Conservation (phyloP, 2,113 vertebrate genomes). For the Leiothrix lutea region DNA sequence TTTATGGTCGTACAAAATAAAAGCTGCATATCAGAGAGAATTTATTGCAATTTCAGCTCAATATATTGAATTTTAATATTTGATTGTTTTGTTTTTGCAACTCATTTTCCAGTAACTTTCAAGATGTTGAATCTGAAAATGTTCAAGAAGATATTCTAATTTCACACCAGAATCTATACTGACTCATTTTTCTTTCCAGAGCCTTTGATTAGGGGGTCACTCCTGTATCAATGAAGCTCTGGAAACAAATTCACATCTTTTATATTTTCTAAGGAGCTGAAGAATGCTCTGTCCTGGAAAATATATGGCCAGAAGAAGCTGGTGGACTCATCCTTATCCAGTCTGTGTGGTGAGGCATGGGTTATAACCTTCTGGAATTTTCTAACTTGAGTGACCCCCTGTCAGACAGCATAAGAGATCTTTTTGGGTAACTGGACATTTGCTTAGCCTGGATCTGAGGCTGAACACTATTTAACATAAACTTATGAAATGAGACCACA, state of each 20-base stretch:
- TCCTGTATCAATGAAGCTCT: not conserved
- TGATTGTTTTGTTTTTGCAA: not conserved
- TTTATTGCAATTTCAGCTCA: not conserved
- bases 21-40: not conserved
- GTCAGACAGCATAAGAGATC: accelerated
- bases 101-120: not conserved
- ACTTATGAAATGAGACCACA: not conserved
- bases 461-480: not conserved
- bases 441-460: not conserved
- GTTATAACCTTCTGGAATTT: not conserved
- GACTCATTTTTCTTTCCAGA: not conserved
- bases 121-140: not conserved
- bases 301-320: not conserved
- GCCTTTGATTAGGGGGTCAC: not conserved
- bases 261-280: not conserved
- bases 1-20: not conserved
- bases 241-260: not conserved
- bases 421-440: not conserved
- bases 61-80: not conserved
- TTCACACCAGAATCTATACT: not conserved
- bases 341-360: not conserved
- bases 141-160: not conserved
- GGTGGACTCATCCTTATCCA: not conserved
- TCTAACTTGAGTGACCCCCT: not conserved
- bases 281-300: not conserved